Percentiles rank a stretch among this genome's conserved stretches.
Evolutionary conservation across 2,113 vertebrate species (phyloP).

Genomic region (Electrona antarctica): DNA sequence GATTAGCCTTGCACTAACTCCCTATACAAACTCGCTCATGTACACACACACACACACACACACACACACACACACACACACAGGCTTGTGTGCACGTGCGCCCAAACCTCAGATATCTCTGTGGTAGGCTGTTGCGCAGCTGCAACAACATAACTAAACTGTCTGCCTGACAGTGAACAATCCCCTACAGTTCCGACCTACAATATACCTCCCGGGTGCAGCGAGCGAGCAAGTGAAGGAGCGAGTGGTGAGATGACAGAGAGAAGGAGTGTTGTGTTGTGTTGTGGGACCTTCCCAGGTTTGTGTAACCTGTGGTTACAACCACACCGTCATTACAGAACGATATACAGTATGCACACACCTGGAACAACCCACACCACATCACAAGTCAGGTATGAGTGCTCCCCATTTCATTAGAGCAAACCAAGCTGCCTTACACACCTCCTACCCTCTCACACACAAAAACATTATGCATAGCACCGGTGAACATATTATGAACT

Average conservation of each 20-base stretch:
- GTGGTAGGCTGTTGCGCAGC: background rate
- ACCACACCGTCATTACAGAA: conserved; percentile 59
- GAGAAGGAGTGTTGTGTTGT: conserved; percentile 1
- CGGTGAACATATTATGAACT: too few relatives aligned
- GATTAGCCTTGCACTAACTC: background rate
- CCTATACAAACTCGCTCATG: background rate
- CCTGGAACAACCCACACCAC: conserved; percentile 49
- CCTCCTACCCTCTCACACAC: conserved; percentile 6
- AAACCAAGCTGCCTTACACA: conserved; percentile 52
- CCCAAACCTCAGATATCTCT: background rate
- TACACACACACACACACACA: background rate
- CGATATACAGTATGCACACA: conserved; percentile 30
- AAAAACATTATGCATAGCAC: background rate
- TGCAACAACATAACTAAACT: background rate
- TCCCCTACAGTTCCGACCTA: background rate
- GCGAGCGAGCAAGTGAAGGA: conserved; percentile 24
- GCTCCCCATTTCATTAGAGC: conserved; percentile 55
- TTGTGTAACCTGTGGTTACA: conserved; percentile 58
- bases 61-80: background rate
- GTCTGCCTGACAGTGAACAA: conserved; percentile 3
- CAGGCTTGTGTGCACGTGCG: background rate
- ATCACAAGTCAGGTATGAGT: conserved; percentile 65
- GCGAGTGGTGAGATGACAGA: conserved; percentile 19
- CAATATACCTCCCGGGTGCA: conserved; percentile 4
- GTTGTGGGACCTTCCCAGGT: conserved; percentile 21